phyloP scores from a whole-genome alignment of 2,113 vertebrate species.

The Strix uralensis region DNA sequence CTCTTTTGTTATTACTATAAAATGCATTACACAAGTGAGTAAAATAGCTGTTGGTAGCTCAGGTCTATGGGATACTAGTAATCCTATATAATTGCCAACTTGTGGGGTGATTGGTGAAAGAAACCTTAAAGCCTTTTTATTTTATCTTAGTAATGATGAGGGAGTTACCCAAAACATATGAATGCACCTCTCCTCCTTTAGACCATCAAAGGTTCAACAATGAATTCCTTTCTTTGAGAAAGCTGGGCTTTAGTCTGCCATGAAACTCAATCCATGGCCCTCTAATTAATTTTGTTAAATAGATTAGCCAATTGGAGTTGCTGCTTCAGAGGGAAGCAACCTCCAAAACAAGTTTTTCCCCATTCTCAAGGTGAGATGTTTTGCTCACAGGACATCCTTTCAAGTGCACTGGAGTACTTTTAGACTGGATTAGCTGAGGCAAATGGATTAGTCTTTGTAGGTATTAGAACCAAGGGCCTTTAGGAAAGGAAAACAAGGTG shows the following conservation, averaged over 20 bases:
- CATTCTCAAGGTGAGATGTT: conserved; percentile 70
- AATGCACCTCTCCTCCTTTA: conserved; percentile 47
- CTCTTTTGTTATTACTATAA: conserved; percentile 54
- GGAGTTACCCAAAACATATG: conserved; percentile 61
- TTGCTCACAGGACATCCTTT: conserved; percentile 60
- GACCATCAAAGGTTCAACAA: conserved; percentile 68
- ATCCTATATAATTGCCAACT: conserved; percentile 63
- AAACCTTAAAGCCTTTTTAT: conserved; percentile 63
- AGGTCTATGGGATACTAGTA: conserved; percentile 54
- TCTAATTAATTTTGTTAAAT: conserved; percentile 71
- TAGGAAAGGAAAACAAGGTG: conserved; percentile 72
- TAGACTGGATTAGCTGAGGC: conserved; percentile 69
- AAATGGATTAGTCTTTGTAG: conserved; percentile 67
- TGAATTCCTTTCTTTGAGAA: conserved; percentile 66
- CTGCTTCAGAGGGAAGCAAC: conserved; percentile 60
- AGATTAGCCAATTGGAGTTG: conserved; percentile 64
- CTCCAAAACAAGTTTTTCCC: conserved; percentile 63
- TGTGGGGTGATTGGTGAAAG: conserved; percentile 32
- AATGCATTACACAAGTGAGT: conserved; percentile 16
- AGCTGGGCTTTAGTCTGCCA: conserved; percentile 41
- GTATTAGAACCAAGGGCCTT: conserved; percentile 68
- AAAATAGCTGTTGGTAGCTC: conserved; percentile 42
- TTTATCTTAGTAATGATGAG: conserved; percentile 47
- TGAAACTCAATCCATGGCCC: conserved; percentile 70
- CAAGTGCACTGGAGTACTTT: conserved; percentile 61